Evolutionary conservation across 2,888 invertebrate species (phyloP), one percentile per base, ranked within the genome.

Genomic region (Napeogenes sylphis): DNA sequence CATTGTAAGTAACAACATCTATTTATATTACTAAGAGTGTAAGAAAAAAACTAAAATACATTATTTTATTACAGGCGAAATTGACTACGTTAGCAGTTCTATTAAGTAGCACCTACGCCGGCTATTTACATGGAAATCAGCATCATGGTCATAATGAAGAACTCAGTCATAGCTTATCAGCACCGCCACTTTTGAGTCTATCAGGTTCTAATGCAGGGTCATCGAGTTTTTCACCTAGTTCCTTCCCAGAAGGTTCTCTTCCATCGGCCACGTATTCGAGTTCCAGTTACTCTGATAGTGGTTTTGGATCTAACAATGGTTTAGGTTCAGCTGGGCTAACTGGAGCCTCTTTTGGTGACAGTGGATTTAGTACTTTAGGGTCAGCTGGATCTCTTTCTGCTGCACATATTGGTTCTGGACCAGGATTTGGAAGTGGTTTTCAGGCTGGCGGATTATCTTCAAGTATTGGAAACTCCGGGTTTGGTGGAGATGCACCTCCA

Each of bases 21-120:
- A 33, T 55, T 55, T 55, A n/a, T 51, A 21, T 33, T 58, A n/a
- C 47, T n/a, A 21, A 33, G n/a, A 38, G 5, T 42, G 46, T 13
- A 14, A 60, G 61, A 45, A 42, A 10, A 57, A 45, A 60, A 4
- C 38, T n/a, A n/a, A 55, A 33, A 30, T 56, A 42, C 8, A 30
- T 68, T 70, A 59, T 61, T 76, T 71, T 14, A 70, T 87, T 82
- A 61, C 89, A 90, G 90, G 85, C 80, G 65, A 85, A 84, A 79
- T 70, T 90, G 79, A 79, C 83, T 67, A 78, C 84, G 76, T 83
- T 89, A 81, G 83, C 84, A 78, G 81, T 87, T 78, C 80, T 90
- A 78, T 75, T 88, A 70, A 82, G 86, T 80, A 83, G 82, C 76
- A 78, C 75, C 67, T 76, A 83, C 66, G 89, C 83, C 56, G 88